These are phyloP conservation scores for Drosophila rhopaloa DNA, from an alignment of 1,140 invertebrate species.

Conservation along the genomic window DNA sequence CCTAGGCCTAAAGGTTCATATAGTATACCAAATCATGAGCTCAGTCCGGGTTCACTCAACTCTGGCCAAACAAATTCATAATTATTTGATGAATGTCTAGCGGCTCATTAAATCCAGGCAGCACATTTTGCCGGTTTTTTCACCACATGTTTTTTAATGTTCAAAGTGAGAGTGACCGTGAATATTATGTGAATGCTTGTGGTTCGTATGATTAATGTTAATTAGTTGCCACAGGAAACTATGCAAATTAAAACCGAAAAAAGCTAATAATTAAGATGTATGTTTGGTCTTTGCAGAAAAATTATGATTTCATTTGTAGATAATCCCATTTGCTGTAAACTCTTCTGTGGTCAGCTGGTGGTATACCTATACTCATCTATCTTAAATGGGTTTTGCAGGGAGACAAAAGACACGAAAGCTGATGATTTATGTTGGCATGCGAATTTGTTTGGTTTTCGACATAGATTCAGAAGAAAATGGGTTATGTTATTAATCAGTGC, in stretches of 20 bases:
- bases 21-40: conserved; percentile 24
- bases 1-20: conserved; percentile 20
- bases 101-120: conserved; percentile 71
- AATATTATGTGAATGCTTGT: conserved; percentile 49
- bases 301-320: conserved; percentile 56
- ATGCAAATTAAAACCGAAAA: conserved; percentile 34
- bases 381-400: conserved; percentile 32
- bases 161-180: conserved; percentile 76
- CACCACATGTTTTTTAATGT: conserved; percentile 26
- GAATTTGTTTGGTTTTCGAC: conserved; percentile 23
- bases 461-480: conserved; percentile 20
- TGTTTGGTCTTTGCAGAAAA: conserved; percentile 39
- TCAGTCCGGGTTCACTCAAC: conserved; percentile 67
- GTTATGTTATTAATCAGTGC: conserved; percentile 36
- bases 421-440: conserved; percentile 41
- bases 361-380: conserved; percentile 10
- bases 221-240: conserved; percentile 45
- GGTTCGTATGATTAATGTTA: conserved; percentile 71
- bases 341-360: conserved; percentile 29
- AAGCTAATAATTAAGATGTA: conserved; percentile 66
- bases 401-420: conserved; percentile 40
- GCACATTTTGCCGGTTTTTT: conserved; percentile 42
- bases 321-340: conserved; percentile 49
- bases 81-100: conserved; percentile 70
- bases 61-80: conserved; percentile 40